Base-by-base conservation (phyloP, 2,888 invertebrate species). In the Sympetrum striolatum region DNA sequence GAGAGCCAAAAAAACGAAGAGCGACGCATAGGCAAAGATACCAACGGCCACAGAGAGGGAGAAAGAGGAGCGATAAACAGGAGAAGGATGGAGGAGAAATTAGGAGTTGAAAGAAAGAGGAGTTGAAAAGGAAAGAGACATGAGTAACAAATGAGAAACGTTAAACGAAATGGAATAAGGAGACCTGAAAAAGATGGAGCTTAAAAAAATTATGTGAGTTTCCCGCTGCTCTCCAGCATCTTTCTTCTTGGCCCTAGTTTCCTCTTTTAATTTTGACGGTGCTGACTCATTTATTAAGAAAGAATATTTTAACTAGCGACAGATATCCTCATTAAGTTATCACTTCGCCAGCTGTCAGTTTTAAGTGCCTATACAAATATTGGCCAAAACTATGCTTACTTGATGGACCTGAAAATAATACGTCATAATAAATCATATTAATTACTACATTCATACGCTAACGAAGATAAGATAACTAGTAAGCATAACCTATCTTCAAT, bases 91-190 rank as follows among this genome's bases (percentile, higher is more conserved):
- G 86, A 64, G 60, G 64, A 86, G 39, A 37, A 86, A 86, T 86
- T 86, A 48, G 86, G 86, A 86, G 86, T 64, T 86, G 86, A 86
- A 86, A 86, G 86, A 86, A 64, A 60, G 86, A 60, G 37, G 60
- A 86, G 86, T 60, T 37, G 86, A 86, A 86, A 86, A 86, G 86
- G 86, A 37, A 86, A 31, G 60, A 31, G 86, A 60, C 82, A 58
- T 37, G 37, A 58, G 86, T 64, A 86, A 86, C 86, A 86, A 86
- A 86, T 86, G 86, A 86, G 86, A 5, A 60, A 60, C 58, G 35
- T 37, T 60, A 37, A 86, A 37, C 58, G 64, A 60, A 37, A 60
- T 3, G 60, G 86, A 60, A 60, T 86, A 73, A 31, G 86, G 37
- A 86, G 82, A 82, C 37, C 35, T 31, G 64, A 58, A 37, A 58